A percentile compares a stretch with the other conserved stretches of the same genome.
Evolutionary conservation across 2,888 invertebrate species (phyloP).

Genomic region (Theodoxus fluviatilis): DNA sequence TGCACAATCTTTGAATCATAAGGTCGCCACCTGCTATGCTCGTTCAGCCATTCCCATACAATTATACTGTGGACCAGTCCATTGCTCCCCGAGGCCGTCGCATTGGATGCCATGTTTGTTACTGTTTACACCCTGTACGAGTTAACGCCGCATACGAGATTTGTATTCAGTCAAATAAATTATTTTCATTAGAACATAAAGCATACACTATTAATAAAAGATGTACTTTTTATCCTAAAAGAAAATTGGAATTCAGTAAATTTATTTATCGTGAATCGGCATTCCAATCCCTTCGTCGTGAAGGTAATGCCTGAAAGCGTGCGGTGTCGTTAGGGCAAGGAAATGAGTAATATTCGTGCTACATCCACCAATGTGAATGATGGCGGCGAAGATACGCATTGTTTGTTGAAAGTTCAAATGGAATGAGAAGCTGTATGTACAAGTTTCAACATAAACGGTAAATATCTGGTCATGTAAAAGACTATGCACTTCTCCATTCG

Average conservation of each 20-base stretch:
- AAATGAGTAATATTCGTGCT: not conserved
- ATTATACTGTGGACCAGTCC: too few species aligned
- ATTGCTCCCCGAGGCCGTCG: not conserved
- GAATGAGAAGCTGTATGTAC: not conserved
- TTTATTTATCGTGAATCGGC: constrained; percentile 26
- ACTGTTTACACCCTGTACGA: not conserved
- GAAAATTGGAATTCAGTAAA: too few species aligned
- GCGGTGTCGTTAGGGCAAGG: constrained; percentile 30
- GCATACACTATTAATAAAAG: not conserved
- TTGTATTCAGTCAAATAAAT: not conserved
- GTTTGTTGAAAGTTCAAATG: too few species aligned
- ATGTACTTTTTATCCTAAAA: not conserved
- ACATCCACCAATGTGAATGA: not conserved
- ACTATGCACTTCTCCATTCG: too few species aligned
- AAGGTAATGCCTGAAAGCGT: constrained; percentile 32
- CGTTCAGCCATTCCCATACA: constrained; percentile 59
- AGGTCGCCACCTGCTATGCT: constrained; percentile 51
- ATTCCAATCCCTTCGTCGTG: constrained; percentile 37
- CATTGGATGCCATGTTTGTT: constrained; percentile 24
- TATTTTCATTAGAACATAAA: not conserved
- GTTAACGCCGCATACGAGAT: not conserved
- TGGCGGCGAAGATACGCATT: too few species aligned
- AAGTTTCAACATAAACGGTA: not conserved
- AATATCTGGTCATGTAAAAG: not conserved
- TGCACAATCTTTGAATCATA: constrained; percentile 49